phyloP scores from a whole-genome alignment of 2,113 vertebrate species.

The Oenanthe melanoleuca region DNA sequence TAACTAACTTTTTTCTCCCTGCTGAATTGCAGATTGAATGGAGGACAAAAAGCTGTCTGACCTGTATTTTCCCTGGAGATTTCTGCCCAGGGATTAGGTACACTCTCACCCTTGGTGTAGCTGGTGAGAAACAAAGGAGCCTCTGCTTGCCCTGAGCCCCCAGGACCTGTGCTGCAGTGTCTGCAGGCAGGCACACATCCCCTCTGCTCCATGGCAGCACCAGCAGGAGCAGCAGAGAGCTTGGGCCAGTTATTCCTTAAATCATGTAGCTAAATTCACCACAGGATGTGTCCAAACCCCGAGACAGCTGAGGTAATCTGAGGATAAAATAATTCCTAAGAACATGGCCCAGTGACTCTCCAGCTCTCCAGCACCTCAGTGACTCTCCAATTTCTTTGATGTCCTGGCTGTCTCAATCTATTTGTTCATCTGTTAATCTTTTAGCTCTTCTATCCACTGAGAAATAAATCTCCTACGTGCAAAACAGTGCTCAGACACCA shows the following conservation, averaged over 20 bases:
- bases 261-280: background rate
- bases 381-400: constrained; percentile 17
- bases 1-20: background rate
- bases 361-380: background rate
- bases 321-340: constrained; percentile 40
- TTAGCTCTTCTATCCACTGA: constrained; percentile 5
- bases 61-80: background rate
- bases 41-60: background rate
- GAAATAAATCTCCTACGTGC: background rate
- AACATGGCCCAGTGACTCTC: background rate
- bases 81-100: background rate
- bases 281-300: constrained; percentile 2
- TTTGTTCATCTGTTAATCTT: constrained; percentile 50
- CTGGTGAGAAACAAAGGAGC: background rate
- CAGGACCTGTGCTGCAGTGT: background rate
- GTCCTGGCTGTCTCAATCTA: background rate
- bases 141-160: background rate
- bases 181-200: background rate
- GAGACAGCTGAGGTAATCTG: background rate
- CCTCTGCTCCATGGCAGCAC: background rate
- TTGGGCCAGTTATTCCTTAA: background rate
- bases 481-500: background rate
- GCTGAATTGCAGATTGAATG: background rate
- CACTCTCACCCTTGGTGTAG: background rate
- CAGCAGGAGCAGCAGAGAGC: background rate